These are phyloP conservation scores for Hippocampus guttulatus DNA, from an alignment of 2,113 vertebrate genomes.

Conservation along the genomic window DNA sequence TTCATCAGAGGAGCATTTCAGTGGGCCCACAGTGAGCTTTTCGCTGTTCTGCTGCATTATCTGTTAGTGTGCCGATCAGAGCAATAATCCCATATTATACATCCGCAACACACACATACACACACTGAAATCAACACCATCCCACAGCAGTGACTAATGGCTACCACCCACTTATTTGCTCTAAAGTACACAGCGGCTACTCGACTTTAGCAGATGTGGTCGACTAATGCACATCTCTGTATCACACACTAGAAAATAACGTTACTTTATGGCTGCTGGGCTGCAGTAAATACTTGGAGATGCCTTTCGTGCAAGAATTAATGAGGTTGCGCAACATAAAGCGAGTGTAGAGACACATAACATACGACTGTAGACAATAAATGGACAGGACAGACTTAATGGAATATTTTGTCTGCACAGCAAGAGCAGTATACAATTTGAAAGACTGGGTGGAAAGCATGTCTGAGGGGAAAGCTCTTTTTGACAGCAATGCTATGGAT, in stretches of 20 bases:
- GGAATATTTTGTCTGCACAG: background rate
- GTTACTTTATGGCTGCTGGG: conserved; percentile 1
- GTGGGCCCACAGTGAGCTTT: conserved; percentile 24
- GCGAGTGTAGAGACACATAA: background rate
- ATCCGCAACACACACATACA: conserved; percentile 15
- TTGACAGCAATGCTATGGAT: too few relatives aligned
- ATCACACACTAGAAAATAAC: conserved; percentile 23
- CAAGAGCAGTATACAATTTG: too few relatives aligned
- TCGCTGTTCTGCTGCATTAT: conserved; percentile 42
- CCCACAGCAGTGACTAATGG: conserved; percentile 60
- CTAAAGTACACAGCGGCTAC: conserved; percentile 51
- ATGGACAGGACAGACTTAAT: background rate
- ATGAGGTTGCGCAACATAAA: background rate
- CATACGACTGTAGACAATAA: background rate
- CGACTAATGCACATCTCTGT: conserved; percentile 43
- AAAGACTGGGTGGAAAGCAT: too few relatives aligned
- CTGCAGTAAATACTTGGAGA: background rate
- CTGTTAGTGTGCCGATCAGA: conserved; percentile 46
- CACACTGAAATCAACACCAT: conserved; percentile 50
- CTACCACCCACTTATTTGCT: conserved; percentile 54
- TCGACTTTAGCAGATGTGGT: conserved; percentile 41
- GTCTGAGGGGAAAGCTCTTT: too few relatives aligned
- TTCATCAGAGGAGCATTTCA: conserved; percentile 24
- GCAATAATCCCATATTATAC: conserved; percentile 54
- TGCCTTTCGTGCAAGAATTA: background rate